Conservation (phyloP, 2,888 invertebrate genomes). For the Drosophila ustulata region DNA sequence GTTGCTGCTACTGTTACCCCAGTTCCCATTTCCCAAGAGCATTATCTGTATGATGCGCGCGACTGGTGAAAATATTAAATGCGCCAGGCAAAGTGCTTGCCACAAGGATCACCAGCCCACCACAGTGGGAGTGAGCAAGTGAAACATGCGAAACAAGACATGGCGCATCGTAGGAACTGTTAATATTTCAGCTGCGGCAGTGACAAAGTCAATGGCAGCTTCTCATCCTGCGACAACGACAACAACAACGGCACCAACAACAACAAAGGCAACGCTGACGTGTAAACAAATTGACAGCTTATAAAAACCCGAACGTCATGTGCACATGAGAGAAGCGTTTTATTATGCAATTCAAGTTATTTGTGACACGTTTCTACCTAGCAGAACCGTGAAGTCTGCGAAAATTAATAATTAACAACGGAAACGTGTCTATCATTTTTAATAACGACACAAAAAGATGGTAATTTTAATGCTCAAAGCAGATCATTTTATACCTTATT, state of each 20-base stretch:
- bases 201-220: constrained; percentile 33
- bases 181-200: constrained; percentile 73
- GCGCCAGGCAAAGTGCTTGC: constrained; percentile 56
- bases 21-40: constrained; percentile 67
- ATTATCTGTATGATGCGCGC: constrained; percentile 61
- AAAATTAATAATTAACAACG: constrained; percentile 80
- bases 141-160: constrained; percentile 47
- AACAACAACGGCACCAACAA: constrained; percentile 9
- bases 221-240: constrained; percentile 38
- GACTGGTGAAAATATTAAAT: constrained; percentile 69
- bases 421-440: constrained; percentile 78
- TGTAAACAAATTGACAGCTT: constrained; percentile 82
- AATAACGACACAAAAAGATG: constrained; percentile 49
- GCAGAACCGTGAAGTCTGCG: constrained; percentile 40
- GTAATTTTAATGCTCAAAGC: constrained; percentile 31
- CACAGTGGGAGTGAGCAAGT: constrained; percentile 19
- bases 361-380: constrained; percentile 54
- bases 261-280: constrained; percentile 43
- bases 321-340: constrained; percentile 63
- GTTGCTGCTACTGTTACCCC: constrained; percentile 23
- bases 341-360: constrained; percentile 78
- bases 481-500: constrained; percentile 29
- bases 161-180: constrained; percentile 60
- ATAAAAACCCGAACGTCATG: constrained; percentile 80
- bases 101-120: constrained; percentile 46